Percentiles rank a stretch among this genome's conserved stretches.
phyloP scores from a whole-genome alignment of 2,888 invertebrate species.

The Drosophila parthenogenetica region DNA sequence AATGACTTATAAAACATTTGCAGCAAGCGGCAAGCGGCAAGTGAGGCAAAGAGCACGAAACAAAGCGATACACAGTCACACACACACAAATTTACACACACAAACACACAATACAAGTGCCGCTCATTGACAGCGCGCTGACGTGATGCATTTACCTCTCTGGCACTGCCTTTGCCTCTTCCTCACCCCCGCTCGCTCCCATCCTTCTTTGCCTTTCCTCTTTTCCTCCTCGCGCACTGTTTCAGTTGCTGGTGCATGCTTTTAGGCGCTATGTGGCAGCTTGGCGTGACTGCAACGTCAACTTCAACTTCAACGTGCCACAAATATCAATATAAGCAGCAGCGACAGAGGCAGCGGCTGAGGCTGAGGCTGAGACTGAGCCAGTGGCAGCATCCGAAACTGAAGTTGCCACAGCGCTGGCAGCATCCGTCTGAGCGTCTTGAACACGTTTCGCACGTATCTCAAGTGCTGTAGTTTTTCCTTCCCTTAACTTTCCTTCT shows the following conservation, averaged over 20 bases:
- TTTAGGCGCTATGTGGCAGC: slow-evolving; percentile 65
- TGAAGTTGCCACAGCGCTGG: slow-evolving; percentile 37
- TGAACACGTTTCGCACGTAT: slow-evolving; percentile 74
- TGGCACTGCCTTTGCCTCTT: not conserved
- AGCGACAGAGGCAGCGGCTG: slow-evolving; percentile 7
- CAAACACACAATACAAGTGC: slow-evolving; percentile 58
- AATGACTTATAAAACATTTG: slow-evolving; percentile 71
- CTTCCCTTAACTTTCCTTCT: slow-evolving; percentile 1
- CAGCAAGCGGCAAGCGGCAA: slow-evolving; percentile 20
- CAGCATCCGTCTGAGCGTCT: slow-evolving; percentile 56
- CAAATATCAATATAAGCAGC: slow-evolving; percentile 71
- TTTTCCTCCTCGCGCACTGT: not conserved
- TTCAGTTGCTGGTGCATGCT: slow-evolving; percentile 45
- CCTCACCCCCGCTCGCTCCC: not conserved
- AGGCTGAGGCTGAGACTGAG: slow-evolving; percentile 20
- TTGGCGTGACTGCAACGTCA: slow-evolving; percentile 48
- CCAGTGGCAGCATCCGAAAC: slow-evolving; percentile 7
- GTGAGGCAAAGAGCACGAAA: not conserved
- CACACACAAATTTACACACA: not conserved
- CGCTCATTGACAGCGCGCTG: slow-evolving; percentile 75
- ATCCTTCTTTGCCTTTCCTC: not conserved
- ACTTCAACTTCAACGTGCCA: slow-evolving; percentile 75
- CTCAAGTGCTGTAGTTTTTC: slow-evolving; percentile 70
- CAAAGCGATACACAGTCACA: slow-evolving; percentile 6
- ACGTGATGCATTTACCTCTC: slow-evolving; percentile 73